Evolutionary conservation across 2,888 invertebrate species (phyloP).

Genomic region (Cosmia trapezina): DNA sequence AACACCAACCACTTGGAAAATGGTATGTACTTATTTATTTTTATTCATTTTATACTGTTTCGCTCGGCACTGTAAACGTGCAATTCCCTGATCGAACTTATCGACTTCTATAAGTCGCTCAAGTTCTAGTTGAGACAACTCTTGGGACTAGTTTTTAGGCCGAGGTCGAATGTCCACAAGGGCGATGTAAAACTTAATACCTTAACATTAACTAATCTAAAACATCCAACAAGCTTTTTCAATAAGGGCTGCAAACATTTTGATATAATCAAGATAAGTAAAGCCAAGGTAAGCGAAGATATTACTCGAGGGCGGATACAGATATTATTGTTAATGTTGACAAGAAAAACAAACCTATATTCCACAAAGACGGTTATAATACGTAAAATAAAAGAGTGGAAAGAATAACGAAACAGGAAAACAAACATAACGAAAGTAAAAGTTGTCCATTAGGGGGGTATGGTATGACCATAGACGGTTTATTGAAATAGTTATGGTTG

Average conservation of each 20-base stretch:
- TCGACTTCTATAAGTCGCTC: constrained; percentile 41
- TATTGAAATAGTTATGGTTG: constrained; percentile 87
- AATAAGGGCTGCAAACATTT: constrained; percentile 33
- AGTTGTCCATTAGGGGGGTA: constrained; percentile 83
- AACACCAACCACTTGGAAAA: constrained; percentile 32
- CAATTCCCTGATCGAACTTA: constrained; percentile 57
- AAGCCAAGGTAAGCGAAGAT: constrained; percentile 25
- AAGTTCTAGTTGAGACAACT: constrained; percentile 59
- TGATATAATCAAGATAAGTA: constrained; percentile 25
- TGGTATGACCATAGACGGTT: constrained; percentile 84
- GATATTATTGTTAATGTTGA: constrained; percentile 61
- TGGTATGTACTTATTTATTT: constrained; percentile 33
- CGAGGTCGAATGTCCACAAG: constrained; percentile 38
- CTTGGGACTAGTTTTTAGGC: constrained; percentile 47
- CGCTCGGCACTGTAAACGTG: constrained; percentile 33
- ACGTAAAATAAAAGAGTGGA: constrained; percentile 74
- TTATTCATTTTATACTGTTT: constrained; percentile 41
- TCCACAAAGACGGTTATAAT: constrained; percentile 74
- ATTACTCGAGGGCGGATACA: constrained; percentile 27
- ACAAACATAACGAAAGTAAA: constrained; percentile 85
- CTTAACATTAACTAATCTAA: constrained; percentile 36
- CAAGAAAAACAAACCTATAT: constrained; percentile 72
- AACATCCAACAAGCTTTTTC: constrained; percentile 21
- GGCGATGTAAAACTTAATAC: constrained; percentile 36
- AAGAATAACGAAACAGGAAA: constrained; percentile 77